Conservation (phyloP, 1,140 invertebrate genomes). For the Brachystomella parvula region DNA sequence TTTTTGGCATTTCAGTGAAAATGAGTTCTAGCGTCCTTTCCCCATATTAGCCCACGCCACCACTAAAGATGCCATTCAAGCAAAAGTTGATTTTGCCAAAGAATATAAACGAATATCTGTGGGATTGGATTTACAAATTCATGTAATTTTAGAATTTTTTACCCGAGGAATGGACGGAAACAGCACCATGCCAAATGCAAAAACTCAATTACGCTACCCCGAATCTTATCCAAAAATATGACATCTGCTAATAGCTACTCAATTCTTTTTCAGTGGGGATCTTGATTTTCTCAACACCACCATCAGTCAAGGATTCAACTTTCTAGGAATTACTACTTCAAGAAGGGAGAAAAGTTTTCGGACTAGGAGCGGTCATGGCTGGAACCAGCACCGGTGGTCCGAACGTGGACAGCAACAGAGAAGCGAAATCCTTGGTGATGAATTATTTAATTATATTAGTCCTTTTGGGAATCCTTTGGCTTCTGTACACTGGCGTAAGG, state of each 20-base stretch:
- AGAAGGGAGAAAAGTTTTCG: not conserved
- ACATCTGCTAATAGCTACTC: not conserved
- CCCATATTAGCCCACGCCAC: not conserved
- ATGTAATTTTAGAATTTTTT: not conserved
- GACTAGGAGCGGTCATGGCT: not conserved
- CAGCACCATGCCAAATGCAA: not conserved
- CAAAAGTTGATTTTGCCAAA: not conserved
- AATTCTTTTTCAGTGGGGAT: not conserved
- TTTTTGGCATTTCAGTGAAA: not conserved
- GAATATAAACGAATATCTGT: not conserved
- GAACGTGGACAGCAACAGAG: conserved; percentile 27
- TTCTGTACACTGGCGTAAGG: conserved; percentile 40
- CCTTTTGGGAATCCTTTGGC: conserved; percentile 39
- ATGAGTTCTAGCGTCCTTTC: not conserved
- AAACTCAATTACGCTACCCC: not conserved
- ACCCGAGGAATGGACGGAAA: not conserved
- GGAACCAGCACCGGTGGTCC: not conserved
- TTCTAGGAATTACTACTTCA: not conserved
- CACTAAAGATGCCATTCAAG: not conserved
- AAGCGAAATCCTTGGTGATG: conserved; percentile 39
- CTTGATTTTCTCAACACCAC: not conserved
- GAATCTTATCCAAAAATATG: conserved; percentile 6
- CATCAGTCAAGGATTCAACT: not conserved
- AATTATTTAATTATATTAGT: conserved; percentile 41
- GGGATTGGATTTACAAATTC: not conserved